Evolutionary conservation across 2,888 invertebrate genomes (phyloP).

Genomic region (Acholoe squamosa): DNA sequence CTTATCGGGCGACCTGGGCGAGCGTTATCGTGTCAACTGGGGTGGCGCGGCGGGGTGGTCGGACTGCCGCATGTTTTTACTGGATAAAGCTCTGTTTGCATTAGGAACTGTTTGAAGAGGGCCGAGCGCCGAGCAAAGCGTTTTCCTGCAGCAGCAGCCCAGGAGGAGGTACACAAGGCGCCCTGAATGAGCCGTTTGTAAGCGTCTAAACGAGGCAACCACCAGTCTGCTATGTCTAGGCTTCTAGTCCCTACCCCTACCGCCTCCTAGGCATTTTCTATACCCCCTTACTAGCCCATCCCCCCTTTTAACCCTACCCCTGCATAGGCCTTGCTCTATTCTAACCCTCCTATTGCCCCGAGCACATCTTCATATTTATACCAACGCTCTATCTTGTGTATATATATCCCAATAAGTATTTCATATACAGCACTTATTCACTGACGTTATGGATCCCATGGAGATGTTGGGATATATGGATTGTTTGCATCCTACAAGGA

Average conservation of each 20-base stretch:
- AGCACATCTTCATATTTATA: neutral
- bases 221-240: neutral
- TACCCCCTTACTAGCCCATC: neutral
- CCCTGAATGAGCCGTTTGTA: neutral
- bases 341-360: neutral
- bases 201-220: neutral
- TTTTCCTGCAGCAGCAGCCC: slow-evolving; percentile 3
- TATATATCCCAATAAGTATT: neutral
- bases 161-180: neutral
- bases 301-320: neutral
- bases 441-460: too few relatives aligned
- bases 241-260: neutral
- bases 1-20: neutral
- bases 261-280: neutral
- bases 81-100: slow-evolving; percentile 55
- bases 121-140: neutral
- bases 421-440: too few relatives aligned
- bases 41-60: slow-evolving; percentile 12
- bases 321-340: neutral
- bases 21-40: neutral
- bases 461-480: too few relatives aligned
- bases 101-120: slow-evolving; percentile 40
- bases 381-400: neutral
- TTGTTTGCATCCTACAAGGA: too few relatives aligned
- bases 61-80: slow-evolving; percentile 21